These are phyloP conservation scores for Pluvialis apricaria DNA, from an alignment of 2,113 vertebrate genomes.

Conservation along the genomic window DNA sequence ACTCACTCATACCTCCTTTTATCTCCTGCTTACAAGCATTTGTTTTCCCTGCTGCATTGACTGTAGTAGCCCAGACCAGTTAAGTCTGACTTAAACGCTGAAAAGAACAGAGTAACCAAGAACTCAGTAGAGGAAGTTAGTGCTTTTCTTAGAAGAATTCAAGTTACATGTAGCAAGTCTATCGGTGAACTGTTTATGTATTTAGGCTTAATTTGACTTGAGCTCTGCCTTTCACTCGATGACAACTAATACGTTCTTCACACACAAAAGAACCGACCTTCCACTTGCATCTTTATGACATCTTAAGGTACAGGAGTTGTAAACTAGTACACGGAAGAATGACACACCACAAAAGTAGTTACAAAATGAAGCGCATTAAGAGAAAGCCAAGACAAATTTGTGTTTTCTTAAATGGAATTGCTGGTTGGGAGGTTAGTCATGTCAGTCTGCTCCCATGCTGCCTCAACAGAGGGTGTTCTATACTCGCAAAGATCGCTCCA, in stretches of 20 bases:
- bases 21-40: background rate
- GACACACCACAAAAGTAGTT: background rate
- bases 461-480: fast-evolving
- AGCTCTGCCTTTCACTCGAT: background rate
- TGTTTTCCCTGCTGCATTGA: background rate
- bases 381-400: background rate
- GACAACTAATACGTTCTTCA: background rate
- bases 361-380: background rate
- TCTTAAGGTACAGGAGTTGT: background rate
- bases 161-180: background rate
- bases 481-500: background rate
- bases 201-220: background rate
- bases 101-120: background rate
- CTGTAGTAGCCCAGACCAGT: background rate
- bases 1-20: background rate
- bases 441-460: background rate
- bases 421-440: background rate
- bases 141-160: background rate
- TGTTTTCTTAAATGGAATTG: background rate
- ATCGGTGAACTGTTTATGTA: background rate
- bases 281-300: background rate
- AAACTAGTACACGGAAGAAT: background rate
- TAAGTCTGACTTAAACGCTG: background rate
- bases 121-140: background rate
- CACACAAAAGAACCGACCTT: background rate